phyloP scores from a whole-genome alignment of 2,888 invertebrate genomes.

The Rotaria sp. region DNA sequence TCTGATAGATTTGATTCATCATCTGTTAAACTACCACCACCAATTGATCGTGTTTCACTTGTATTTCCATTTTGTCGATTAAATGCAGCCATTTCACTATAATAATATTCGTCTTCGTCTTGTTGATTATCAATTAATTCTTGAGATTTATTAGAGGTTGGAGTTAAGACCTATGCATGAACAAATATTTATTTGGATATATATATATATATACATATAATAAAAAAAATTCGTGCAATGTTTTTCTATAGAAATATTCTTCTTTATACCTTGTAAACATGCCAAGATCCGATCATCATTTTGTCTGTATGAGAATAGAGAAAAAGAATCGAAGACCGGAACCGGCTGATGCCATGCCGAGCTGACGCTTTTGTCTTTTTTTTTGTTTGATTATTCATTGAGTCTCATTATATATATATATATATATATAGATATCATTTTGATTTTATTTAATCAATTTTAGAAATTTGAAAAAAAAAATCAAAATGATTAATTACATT shows the following conservation, averaged over 20 bases:
- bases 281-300: background rate
- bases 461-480: background rate
- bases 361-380: background rate
- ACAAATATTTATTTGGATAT: background rate
- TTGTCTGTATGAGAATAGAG: background rate
- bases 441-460: background rate
- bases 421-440: background rate
- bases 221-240: background rate
- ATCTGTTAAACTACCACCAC: conserved; percentile 5
- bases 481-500: background rate
- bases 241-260: background rate
- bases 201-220: background rate
- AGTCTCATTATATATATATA: too few relatives aligned
- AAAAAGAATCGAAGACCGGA: background rate
- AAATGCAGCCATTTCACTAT: conserved; percentile 14
- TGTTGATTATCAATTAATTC: conserved; percentile 5
- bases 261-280: background rate
- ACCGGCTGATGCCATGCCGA: background rate
- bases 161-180: background rate
- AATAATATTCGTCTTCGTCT: background rate
- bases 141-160: background rate
- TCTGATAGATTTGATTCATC: conserved; percentile 55
- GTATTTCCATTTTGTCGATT: conserved; percentile 2
- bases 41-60: conserved; percentile 1
- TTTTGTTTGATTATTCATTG: background rate